Conservation (phyloP, 2,888 invertebrate species). For the Andrena dorsata region DNA sequence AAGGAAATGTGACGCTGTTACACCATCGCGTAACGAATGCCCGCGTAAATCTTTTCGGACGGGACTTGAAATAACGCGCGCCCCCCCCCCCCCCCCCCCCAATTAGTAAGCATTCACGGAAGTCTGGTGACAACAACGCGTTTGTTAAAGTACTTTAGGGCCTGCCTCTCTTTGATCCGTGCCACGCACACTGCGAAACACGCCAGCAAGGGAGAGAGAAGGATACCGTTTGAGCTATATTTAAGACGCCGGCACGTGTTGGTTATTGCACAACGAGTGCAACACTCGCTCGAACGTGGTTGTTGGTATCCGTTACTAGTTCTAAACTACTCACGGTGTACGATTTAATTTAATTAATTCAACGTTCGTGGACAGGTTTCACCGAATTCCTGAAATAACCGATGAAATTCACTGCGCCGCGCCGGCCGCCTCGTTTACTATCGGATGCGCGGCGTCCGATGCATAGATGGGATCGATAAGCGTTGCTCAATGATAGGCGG, state of each 20-base stretch:
- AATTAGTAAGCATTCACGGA: slow-evolving; percentile 50
- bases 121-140: slow-evolving; percentile 49
- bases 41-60: background rate
- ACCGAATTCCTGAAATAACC: slow-evolving; percentile 39
- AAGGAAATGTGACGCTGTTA: background rate
- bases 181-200: slow-evolving; percentile 22
- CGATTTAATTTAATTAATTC: slow-evolving; percentile 43
- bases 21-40: background rate
- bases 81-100: background rate
- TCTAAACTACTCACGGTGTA: slow-evolving; percentile 38
- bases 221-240: slow-evolving; percentile 59
- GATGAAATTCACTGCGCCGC: slow-evolving; percentile 29
- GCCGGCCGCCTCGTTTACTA: background rate
- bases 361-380: slow-evolving; percentile 45
- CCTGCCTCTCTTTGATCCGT: slow-evolving; percentile 46
- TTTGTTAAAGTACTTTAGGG: slow-evolving; percentile 53
- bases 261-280: slow-evolving; percentile 65
- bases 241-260: slow-evolving; percentile 64
- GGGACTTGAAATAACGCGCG: slow-evolving; percentile 30
- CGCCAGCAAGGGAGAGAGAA: slow-evolving; percentile 2
- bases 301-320: slow-evolving; percentile 19
- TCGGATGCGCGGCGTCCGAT: slow-evolving; percentile 2
- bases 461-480: slow-evolving; percentile 32
- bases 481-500: slow-evolving; percentile 25
- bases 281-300: slow-evolving; percentile 52